Conservation (phyloP, 1,140 invertebrate genomes). For the Lordiphosa stackelbergi region DNA sequence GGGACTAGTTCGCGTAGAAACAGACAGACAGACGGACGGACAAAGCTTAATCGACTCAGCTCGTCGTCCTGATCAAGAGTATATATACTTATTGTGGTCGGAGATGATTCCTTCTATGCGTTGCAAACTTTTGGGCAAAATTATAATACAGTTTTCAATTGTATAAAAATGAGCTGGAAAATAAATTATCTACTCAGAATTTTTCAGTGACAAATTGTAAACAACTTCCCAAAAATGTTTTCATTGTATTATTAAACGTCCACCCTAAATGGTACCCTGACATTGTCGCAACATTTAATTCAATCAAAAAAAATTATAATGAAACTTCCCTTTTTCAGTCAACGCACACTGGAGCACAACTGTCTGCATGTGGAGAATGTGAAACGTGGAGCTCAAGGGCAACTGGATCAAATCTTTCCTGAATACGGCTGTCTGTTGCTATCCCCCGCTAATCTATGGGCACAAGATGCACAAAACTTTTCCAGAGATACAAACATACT, state of each 20-base stretch:
- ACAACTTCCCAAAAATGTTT: constrained; percentile 1
- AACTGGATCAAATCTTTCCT: constrained; percentile 83
- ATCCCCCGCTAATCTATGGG: constrained; percentile 96
- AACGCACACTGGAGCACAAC: constrained; percentile 85
- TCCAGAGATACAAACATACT: constrained; percentile 87
- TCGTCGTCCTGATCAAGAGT: too few species aligned
- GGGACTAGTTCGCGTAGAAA: too few species aligned
- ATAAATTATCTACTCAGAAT: too few species aligned
- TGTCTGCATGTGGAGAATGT: constrained; percentile 92
- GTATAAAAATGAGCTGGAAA: too few species aligned
- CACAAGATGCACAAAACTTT: constrained; percentile 87
- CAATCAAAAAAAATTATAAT: constrained; percentile 16
- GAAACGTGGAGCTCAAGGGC: constrained; percentile 79
- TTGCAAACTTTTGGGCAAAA: too few species aligned
- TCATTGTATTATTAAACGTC: background rate
- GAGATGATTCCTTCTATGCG: too few species aligned
- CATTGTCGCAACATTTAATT: constrained; percentile 32
- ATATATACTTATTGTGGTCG: too few species aligned
- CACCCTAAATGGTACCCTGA: constrained; percentile 8
- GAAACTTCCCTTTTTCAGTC: constrained; percentile 77
- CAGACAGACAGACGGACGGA: too few species aligned
- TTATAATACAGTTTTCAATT: too few species aligned
- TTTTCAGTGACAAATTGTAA: too few species aligned
- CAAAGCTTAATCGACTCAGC: too few species aligned
- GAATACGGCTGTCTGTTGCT: constrained; percentile 95